Evolutionary conservation across 2,797 vertebrate species (phyloP).

Genomic region (Crenichthys baileyi): DNA sequence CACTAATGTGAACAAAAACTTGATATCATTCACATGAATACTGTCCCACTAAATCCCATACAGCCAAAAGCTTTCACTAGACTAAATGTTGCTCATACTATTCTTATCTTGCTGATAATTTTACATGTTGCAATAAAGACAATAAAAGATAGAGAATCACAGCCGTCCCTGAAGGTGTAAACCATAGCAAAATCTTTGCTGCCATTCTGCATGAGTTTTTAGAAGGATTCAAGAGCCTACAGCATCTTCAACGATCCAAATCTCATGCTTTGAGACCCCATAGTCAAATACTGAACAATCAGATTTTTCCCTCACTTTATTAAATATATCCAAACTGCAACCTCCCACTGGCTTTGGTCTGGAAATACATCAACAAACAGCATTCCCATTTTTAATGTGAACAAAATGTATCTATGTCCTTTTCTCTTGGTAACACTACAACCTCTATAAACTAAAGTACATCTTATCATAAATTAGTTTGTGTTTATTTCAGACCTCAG

Average conservation of each 20-base stretch:
- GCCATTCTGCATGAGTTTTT: background rate
- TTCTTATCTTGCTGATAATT: background rate
- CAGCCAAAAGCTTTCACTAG: background rate
- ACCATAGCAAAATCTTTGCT: background rate
- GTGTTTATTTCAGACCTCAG: too few species aligned
- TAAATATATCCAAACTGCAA: background rate
- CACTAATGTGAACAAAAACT: background rate
- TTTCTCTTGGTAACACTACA: too few species aligned
- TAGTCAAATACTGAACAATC: background rate
- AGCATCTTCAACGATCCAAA: background rate
- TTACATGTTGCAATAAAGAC: background rate
- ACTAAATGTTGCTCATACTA: background rate
- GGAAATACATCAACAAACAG: too few species aligned
- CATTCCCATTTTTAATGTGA: too few species aligned
- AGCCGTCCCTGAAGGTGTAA: background rate
- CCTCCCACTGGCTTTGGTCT: too few species aligned
- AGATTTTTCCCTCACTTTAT: background rate
- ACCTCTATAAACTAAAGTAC: too few species aligned
- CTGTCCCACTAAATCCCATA: background rate
- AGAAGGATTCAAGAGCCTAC: conserved; percentile 1
- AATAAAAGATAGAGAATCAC: background rate
- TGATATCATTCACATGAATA: background rate
- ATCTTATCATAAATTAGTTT: too few species aligned
- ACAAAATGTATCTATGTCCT: too few species aligned
- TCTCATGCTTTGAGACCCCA: background rate